Evolutionary conservation across 2,113 vertebrate genomes (phyloP).

Genomic region (Candoia aspera): DNA sequence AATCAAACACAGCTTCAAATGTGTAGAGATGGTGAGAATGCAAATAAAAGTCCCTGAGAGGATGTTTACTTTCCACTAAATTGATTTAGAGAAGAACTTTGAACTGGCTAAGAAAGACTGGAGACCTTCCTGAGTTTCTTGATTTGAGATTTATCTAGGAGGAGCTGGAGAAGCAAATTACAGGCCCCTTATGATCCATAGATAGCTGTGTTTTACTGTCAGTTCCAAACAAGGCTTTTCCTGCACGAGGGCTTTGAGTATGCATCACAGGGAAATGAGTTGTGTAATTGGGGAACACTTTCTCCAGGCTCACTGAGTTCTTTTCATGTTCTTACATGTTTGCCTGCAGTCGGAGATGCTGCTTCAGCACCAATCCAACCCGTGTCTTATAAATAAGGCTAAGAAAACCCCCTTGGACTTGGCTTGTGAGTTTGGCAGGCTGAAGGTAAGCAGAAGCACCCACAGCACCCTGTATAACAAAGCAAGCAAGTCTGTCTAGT

Average conservation of each 20-base stretch:
- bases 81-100: neutral
- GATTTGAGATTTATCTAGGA: neutral
- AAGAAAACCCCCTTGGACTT: conserved; percentile 93
- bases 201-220: neutral
- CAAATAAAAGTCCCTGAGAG: neutral
- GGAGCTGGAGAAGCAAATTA: neutral
- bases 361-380: conserved; percentile 95
- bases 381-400: conserved; percentile 88
- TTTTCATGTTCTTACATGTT: neutral
- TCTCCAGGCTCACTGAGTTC: conserved; percentile 3
- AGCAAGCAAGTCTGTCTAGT: neutral
- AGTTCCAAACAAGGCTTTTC: neutral
- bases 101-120: neutral
- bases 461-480: neutral
- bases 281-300: neutral
- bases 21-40: neutral
- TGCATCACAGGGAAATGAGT: neutral
- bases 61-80: neutral
- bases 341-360: conserved; percentile 84
- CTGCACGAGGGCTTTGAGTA: neutral
- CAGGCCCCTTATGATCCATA: neutral
- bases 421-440: conserved; percentile 91
- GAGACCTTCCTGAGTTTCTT: neutral
- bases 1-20: neutral
- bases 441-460: conserved; percentile 79